A percentile compares a stretch with the other conserved stretches of the same genome.
Conservation (phyloP, 35 echinoderm and acorn worm genomes). For the Apostichopus japonicus region DNA sequence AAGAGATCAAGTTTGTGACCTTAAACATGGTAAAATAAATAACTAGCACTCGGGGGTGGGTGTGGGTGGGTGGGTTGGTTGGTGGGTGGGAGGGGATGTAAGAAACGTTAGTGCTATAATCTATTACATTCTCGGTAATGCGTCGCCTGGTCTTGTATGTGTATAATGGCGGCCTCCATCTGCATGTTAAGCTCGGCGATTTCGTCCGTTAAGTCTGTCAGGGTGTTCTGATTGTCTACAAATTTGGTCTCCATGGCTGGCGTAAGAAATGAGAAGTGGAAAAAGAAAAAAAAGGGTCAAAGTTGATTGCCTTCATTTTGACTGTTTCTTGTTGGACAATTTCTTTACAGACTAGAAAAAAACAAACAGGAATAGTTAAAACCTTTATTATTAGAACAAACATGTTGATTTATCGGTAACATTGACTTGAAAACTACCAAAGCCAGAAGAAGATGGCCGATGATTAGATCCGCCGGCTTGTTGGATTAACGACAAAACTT, state of each 20-base stretch:
- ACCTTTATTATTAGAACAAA: too few species aligned
- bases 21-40: slow-evolving; percentile 10
- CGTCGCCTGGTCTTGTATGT: slow-evolving; percentile 62
- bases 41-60: background rate
- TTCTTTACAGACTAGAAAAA: too few species aligned
- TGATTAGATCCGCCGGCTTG: too few species aligned
- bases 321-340: too few species aligned
- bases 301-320: too few species aligned
- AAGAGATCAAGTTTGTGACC: background rate
- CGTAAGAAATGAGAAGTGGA: background rate
- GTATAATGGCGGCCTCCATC: slow-evolving; percentile 48
- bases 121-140: slow-evolving; percentile 68
- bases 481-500: too few species aligned
- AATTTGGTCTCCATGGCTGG: slow-evolving; percentile 76
- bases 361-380: too few species aligned
- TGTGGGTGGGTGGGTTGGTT: too few species aligned
- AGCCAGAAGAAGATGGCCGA: too few species aligned
- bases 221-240: slow-evolving; percentile 64
- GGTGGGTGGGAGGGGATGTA: background rate
- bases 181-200: slow-evolving; percentile 61
- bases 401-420: too few species aligned
- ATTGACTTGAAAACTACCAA: too few species aligned
- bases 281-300: too few species aligned
- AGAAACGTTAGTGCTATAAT: background rate
- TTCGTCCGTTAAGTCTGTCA: slow-evolving; percentile 72